Conservation (phyloP, 2,113 vertebrate species). For the Eupsittula cactorum region DNA sequence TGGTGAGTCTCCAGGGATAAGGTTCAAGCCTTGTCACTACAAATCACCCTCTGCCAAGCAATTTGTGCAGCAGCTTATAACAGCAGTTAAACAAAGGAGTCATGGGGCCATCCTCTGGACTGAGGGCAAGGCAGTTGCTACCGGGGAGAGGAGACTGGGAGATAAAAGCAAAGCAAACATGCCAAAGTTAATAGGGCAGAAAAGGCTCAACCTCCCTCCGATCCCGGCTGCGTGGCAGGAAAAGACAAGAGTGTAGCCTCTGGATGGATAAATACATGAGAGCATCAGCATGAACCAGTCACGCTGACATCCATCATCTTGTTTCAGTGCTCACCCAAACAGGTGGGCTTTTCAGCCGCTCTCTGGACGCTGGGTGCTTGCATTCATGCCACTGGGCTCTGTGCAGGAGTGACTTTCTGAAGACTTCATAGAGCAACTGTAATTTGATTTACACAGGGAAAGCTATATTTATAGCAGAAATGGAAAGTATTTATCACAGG, state of each 20-base stretch:
- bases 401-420: neutral
- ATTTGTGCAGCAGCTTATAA: slow-evolving; percentile 71
- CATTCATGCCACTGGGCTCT: neutral
- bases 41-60: slow-evolving; percentile 76
- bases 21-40: slow-evolving; percentile 75
- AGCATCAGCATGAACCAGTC: neutral
- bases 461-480: slow-evolving; percentile 12
- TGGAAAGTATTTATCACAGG: neutral
- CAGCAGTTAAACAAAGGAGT: slow-evolving; percentile 76
- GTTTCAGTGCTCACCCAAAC: neutral
- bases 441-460: neutral
- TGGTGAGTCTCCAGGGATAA: slow-evolving; percentile 73
- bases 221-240: neutral
- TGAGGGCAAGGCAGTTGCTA: slow-evolving; percentile 68
- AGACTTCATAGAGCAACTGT: neutral
- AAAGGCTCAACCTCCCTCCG: slow-evolving; percentile 31
- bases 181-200: slow-evolving; percentile 69
- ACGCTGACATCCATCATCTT: neutral
- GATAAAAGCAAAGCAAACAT: slow-evolving; percentile 76
- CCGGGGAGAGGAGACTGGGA: slow-evolving; percentile 56
- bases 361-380: neutral
- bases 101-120: slow-evolving; percentile 54
- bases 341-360: neutral
- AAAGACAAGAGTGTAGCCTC: neutral
- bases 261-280: neutral